Evolutionary conservation across 2,797 vertebrate species (phyloP), one percentile per base, ranked within the genome.

Genomic region (Rhinatrema bivittatum): DNA sequence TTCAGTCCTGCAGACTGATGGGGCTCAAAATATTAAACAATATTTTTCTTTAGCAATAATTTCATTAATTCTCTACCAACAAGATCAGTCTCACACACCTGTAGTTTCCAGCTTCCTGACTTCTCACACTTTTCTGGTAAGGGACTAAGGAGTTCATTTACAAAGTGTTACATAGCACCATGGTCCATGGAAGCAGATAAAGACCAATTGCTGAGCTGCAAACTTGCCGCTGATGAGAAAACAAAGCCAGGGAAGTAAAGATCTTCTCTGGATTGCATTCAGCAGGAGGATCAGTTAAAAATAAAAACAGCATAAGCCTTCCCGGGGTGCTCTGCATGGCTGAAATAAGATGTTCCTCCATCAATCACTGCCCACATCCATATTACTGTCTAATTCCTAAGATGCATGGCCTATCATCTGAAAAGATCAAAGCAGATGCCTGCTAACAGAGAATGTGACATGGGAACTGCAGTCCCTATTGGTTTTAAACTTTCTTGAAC

Each of bases 311-410:
- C 58, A 51, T 57, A 65, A 50, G 58, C 43, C 68, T 50, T 51
- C 48, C 63, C 70, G 67, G 62, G 60, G 9, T 71, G 53, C 50
- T 78, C 78, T 60, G 60, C 64, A 42, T 57, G 3, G 1, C 56
- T 79, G 54, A 41, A 44, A 32, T 39, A 46, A 31, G 32, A 47
- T 46, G 46, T 27, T 7, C 8, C 28, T 37, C 63, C 62, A 86
- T 88, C 82, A 82, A 65, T 88, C 83, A 86, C 17, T 5, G 29
- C 41, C 43, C 62, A 53, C 58, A 66, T 56, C 54, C 73, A 65
- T 70, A 62, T 83, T 76, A 59, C 60, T 69, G 69, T 70, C 63
- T 76, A 62, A 78, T 72, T 75, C 69, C 49, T 70, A 65, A 77
- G 51, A 38, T 41, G 71, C 60, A 66, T 78, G 68, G 68, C 46